Evolutionary conservation across 1,140 invertebrate genomes (phyloP).

Genomic region (Cheumatopsyche charites): DNA sequence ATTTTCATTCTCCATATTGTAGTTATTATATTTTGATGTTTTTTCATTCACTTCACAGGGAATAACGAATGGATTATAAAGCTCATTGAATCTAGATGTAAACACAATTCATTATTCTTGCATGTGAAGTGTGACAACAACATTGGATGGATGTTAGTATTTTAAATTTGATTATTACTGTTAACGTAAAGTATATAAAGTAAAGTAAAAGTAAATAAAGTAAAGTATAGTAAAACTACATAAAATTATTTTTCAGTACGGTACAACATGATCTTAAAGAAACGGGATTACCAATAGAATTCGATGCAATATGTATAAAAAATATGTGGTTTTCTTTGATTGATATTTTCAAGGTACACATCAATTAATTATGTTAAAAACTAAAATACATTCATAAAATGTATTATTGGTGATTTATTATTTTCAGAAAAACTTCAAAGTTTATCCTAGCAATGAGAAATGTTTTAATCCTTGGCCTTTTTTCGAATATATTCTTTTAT

Average conservation of each 20-base stretch:
- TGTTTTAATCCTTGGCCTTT: conserved; percentile 7
- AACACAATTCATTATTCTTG: conserved; percentile 35
- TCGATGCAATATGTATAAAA: conserved; percentile 37
- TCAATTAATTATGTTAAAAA: not conserved
- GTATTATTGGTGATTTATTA: not conserved
- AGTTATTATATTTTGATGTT: not conserved
- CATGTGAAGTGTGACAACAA: not conserved
- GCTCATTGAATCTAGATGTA: conserved; percentile 39
- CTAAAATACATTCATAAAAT: not conserved
- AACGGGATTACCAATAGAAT: conserved; percentile 38
- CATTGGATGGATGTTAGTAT: conserved; percentile 40
- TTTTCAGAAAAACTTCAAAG: not conserved
- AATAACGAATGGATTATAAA: conserved; percentile 37
- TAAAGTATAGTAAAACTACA: too few species aligned
- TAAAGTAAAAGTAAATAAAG: too few species aligned
- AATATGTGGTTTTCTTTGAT: conserved; percentile 40
- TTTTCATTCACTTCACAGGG: conserved; percentile 37
- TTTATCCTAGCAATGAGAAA: not conserved
- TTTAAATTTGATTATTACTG: not conserved
- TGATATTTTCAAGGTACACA: conserved; percentile 41
- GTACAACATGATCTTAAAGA: conserved; percentile 33
- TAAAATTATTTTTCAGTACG: conserved; percentile 36
- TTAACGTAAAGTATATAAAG: too few species aligned
- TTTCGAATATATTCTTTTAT: not conserved
- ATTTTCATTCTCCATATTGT: not conserved